Percentiles rank a stretch among this genome's conserved stretches.
phyloP scores from a whole-genome alignment of 2,888 invertebrate species.

The Aelia acuminata region DNA sequence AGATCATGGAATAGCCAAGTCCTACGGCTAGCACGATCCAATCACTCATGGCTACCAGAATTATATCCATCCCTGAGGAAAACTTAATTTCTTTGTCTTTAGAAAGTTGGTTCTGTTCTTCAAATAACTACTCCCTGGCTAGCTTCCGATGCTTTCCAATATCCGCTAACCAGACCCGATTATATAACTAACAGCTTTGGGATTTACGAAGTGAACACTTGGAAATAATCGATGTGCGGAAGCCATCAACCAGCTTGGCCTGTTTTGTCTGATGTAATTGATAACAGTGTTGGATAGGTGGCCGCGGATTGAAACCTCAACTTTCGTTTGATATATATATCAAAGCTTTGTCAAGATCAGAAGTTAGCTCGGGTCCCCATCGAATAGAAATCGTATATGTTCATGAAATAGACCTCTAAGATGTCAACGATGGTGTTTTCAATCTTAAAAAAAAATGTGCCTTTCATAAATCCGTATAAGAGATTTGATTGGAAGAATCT shows the following conservation, averaged over 20 bases:
- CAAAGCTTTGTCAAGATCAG: too few relatives aligned
- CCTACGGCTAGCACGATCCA: not conserved
- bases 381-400: not conserved
- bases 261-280: not conserved
- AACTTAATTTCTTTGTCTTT: too few relatives aligned
- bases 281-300: not conserved
- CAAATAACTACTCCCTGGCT: not conserved
- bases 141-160: not conserved
- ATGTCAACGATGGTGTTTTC: not conserved
- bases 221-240: not conserved
- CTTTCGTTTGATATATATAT: too few relatives aligned
- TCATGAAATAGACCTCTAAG: not conserved
- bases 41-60: slow-evolving; percentile 3
- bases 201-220: not conserved
- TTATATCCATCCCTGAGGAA: not conserved
- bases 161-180: not conserved
- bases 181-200: not conserved
- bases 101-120: not conserved
- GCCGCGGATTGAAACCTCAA: not conserved
- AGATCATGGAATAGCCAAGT: not conserved
- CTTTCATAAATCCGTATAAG: not conserved
- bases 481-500: not conserved
- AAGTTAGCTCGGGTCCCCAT: too few relatives aligned
- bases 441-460: not conserved
- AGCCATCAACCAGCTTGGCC: not conserved